Evolutionary conservation across 2,888 invertebrate genomes (phyloP), one percentile per base, ranked within the genome.

Genomic region (Tachina fera): DNA sequence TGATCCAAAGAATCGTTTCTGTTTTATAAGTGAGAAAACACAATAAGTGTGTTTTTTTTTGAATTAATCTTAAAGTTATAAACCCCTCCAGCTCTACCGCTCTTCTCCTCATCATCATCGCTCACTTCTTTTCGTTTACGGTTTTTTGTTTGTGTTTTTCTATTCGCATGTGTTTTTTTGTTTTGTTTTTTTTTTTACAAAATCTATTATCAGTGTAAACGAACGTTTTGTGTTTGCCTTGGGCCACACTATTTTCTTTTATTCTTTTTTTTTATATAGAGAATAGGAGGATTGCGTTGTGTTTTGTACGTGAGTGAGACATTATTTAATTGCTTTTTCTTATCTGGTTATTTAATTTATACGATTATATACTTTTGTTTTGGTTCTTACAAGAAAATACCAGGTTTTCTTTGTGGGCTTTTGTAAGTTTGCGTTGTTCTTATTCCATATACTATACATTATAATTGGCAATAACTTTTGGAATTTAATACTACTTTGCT

Each of bases 1-100:
- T 16, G 39, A 56, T 56, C 47, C 22, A 58, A 49, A 45, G 67
- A 67, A 47, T 79, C 56, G 41, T 47, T 65, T 71, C 14, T 67
- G 72, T 86, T 86, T 61, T 86, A 85, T 86, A 86, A 71, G 61
- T 49, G 63, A n/a, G n/a, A n/a, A n/a, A n/a, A n/a, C n/a, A n/a
- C n/a, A n/a, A n/a, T n/a, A n/a, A 71, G 61, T 49, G 63, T 39
- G 77, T 22, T 72, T 65, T 63, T 58, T 75, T 81, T 60, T 1
- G 5, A 43, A 74, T 75, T 75, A 81, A 75, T 81, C 81, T 75
- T 74, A 16, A 14, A 51, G 22, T 39, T 51, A 11, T 41, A 31
- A 31, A 5, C 5, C 31, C 31, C 31, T 5, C 31, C 31, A 5
- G 31, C 31, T 31, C 31, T 31, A 0, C 31, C 31, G 6, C 31